These are phyloP conservation scores for Octopus sinensis DNA, from an alignment of 1,140 invertebrate species.

Conservation along the genomic window DNA sequence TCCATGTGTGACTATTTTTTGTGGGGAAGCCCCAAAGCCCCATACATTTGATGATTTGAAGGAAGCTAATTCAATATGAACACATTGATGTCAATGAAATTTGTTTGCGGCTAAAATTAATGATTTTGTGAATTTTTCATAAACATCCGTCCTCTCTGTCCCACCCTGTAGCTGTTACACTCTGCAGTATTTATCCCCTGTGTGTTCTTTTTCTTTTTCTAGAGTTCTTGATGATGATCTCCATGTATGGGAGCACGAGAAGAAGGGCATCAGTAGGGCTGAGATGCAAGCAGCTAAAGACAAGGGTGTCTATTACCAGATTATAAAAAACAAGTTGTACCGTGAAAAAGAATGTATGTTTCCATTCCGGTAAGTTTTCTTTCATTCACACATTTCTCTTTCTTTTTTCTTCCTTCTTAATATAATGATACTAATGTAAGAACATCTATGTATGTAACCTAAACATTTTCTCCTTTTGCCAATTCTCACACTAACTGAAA, in stretches of 20 bases:
- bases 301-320: constrained; percentile 68
- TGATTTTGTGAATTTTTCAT: neutral
- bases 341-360: constrained; percentile 84
- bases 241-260: constrained; percentile 68
- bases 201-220: constrained; percentile 23
- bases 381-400: neutral
- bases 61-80: neutral
- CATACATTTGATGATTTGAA: neutral
- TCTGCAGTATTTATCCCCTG: neutral
- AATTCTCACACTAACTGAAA: no score
- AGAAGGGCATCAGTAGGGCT: constrained; percentile 68
- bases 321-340: constrained; percentile 77
- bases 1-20: no score
- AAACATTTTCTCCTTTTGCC: no score
- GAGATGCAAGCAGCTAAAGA: constrained; percentile 63
- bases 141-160: neutral
- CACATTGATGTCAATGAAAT: neutral
- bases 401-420: constrained; percentile 50
- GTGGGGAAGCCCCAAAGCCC: no score
- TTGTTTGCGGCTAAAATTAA: no score
- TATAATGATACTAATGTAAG: constrained; percentile 68
- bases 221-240: constrained; percentile 71
- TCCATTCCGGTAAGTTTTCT: constrained; percentile 61
- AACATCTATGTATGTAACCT: no score
- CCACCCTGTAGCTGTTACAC: neutral